Evolutionary conservation across 2,113 vertebrate genomes (phyloP).

Genomic region (Pomatorhinus ruficollis): DNA sequence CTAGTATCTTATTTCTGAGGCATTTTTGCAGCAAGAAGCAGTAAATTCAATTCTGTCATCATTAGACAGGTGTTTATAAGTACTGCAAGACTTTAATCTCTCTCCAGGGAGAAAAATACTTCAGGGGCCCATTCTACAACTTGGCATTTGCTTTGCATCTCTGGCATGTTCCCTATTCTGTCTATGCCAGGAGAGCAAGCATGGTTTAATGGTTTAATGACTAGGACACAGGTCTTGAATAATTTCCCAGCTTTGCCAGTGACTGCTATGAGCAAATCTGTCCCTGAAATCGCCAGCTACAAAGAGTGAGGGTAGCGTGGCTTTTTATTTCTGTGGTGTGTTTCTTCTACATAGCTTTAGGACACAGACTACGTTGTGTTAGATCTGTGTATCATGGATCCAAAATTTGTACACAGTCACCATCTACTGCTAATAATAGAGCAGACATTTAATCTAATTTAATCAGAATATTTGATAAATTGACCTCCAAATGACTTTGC

Average conservation of each 20-base stretch:
- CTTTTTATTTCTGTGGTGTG: neutral
- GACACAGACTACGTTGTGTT: accelerated
- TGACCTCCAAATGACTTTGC: neutral
- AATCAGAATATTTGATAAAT: neutral
- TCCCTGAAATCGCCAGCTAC: neutral
- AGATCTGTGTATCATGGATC: neutral
- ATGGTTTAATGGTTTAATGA: constrained; percentile 23
- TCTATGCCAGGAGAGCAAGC: neutral
- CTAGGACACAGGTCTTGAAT: neutral
- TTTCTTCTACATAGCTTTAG: neutral
- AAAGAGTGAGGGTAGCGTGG: neutral
- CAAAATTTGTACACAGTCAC: neutral
- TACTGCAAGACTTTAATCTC: constrained; percentile 55
- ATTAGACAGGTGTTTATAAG: constrained; percentile 64
- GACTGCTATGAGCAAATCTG: neutral
- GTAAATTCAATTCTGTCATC: constrained; percentile 58
- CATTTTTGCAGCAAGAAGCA: constrained; percentile 54
- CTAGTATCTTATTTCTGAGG: constrained; percentile 58
- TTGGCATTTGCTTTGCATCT: constrained; percentile 11
- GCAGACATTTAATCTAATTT: neutral
- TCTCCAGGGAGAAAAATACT: constrained; percentile 37
- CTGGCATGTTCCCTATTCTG: constrained; percentile 8
- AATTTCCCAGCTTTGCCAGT: neutral
- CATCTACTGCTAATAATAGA: neutral
- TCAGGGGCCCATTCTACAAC: neutral